phyloP scores from a whole-genome alignment of 2,888 invertebrate genomes.

The Aplocera efformata region DNA sequence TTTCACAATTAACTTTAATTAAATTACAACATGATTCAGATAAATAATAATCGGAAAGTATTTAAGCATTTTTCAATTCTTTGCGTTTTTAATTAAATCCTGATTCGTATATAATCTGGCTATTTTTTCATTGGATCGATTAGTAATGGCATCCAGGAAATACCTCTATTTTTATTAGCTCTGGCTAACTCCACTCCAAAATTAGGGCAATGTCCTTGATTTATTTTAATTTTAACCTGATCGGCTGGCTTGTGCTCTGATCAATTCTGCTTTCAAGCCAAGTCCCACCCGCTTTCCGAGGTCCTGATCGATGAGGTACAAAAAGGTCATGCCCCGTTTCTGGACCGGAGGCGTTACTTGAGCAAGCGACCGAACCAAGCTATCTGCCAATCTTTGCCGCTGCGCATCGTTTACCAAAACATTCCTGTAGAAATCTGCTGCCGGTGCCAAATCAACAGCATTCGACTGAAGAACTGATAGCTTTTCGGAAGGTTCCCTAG shows the following conservation, averaged over 20 bases:
- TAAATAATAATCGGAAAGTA: no score
- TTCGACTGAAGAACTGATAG: conserved; percentile 14
- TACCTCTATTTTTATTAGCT: no score
- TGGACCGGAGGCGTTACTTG: conserved; percentile 20
- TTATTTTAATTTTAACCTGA: no score
- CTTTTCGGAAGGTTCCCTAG: conserved; percentile 36
- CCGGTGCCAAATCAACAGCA: conserved; percentile 68
- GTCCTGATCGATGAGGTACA: conserved; percentile 85
- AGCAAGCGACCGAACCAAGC: conserved; percentile 6
- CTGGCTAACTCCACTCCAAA: no score
- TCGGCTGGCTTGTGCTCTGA: neutral
- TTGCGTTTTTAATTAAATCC: no score
- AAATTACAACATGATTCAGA: no score
- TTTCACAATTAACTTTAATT: no score
- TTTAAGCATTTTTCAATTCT: no score
- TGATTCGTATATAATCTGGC: no score
- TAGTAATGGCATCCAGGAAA: no score
- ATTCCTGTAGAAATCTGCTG: conserved; percentile 86
- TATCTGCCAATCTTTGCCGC: conserved; percentile 22
- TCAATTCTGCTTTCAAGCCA: conserved; percentile 35
- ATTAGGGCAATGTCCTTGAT: neutral
- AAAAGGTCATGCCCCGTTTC: conserved; percentile 55
- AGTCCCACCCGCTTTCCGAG: conserved; percentile 85
- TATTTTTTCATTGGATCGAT: no score
- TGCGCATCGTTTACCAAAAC: conserved; percentile 48